Conservation (phyloP, 2,797 vertebrate species). For the Vipera latastei region DNA sequence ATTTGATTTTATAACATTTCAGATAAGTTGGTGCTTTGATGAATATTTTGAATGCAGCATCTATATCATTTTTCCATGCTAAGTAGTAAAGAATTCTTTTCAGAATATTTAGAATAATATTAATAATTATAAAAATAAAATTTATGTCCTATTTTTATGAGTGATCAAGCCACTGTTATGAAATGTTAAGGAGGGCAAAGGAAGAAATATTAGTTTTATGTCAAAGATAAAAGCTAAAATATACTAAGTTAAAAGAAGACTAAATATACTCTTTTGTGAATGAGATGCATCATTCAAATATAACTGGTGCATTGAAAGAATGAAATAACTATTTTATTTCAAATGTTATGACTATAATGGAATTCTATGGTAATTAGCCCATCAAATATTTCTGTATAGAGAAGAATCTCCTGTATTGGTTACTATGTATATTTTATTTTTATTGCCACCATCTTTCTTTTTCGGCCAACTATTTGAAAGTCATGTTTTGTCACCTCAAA, state of each 20-base stretch:
- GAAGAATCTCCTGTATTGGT: background rate
- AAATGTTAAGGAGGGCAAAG: background rate
- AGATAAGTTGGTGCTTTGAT: constrained; percentile 1
- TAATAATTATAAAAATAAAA: constrained; percentile 10
- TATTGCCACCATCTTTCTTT: background rate
- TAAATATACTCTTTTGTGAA: background rate
- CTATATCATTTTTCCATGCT: constrained; percentile 8
- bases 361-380: background rate
- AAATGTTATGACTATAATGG: constrained; percentile 20
- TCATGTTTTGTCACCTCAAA: background rate
- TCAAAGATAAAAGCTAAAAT: constrained; percentile 6
- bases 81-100: background rate
- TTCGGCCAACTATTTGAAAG: background rate
- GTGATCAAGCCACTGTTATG: background rate
- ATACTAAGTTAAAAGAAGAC: background rate
- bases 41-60: background rate
- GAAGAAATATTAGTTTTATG: background rate
- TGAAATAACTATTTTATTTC: constrained; percentile 17
- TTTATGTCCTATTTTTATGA: background rate
- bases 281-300: background rate
- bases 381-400: background rate
- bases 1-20: background rate
- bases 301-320: constrained; percentile 13
- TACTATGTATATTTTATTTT: background rate
- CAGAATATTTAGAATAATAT: background rate